phyloP scores from a whole-genome alignment of 2,888 invertebrate genomes.

The Drosophila incognita region DNA sequence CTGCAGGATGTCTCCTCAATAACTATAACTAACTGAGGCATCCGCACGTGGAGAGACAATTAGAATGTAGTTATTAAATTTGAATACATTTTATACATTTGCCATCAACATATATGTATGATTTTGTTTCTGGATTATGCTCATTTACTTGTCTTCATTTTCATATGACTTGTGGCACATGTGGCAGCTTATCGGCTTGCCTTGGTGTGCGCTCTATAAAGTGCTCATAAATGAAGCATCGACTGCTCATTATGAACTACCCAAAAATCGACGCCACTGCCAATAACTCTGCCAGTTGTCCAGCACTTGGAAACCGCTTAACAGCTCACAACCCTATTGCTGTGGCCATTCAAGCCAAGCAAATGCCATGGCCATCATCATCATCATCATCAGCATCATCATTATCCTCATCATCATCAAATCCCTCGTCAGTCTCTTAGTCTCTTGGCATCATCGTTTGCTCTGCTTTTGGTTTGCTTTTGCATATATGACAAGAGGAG shows the following conservation, averaged over 20 bases:
- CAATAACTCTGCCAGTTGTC: slow-evolving; percentile 42
- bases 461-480: slow-evolving; percentile 30
- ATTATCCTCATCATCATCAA: slow-evolving; percentile 38
- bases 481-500: slow-evolving; percentile 35
- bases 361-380: slow-evolving; percentile 34
- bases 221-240: slow-evolving; percentile 45
- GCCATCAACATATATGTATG: neutral
- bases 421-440: slow-evolving; percentile 41
- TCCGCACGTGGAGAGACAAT: slow-evolving; percentile 36
- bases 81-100: neutral
- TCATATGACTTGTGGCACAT: slow-evolving; percentile 1
- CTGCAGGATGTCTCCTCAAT: slow-evolving; percentile 30
- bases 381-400: slow-evolving; percentile 15
- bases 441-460: slow-evolving; percentile 45
- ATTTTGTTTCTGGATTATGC: neutral
- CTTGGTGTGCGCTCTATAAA: slow-evolving; percentile 13
- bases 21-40: slow-evolving; percentile 31
- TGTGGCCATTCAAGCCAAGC: slow-evolving; percentile 19
- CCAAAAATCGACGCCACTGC: slow-evolving; percentile 8
- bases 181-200: slow-evolving; percentile 8
- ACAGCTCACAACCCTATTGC: slow-evolving; percentile 20
- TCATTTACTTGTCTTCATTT: neutral
- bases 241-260: slow-evolving; percentile 39
- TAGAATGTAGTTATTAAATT: slow-evolving; percentile 30
- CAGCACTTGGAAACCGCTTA: slow-evolving; percentile 54